These are phyloP conservation scores for Ceyx cyanopectus DNA, from an alignment of 2,113 vertebrate species.

Conservation along the genomic window DNA sequence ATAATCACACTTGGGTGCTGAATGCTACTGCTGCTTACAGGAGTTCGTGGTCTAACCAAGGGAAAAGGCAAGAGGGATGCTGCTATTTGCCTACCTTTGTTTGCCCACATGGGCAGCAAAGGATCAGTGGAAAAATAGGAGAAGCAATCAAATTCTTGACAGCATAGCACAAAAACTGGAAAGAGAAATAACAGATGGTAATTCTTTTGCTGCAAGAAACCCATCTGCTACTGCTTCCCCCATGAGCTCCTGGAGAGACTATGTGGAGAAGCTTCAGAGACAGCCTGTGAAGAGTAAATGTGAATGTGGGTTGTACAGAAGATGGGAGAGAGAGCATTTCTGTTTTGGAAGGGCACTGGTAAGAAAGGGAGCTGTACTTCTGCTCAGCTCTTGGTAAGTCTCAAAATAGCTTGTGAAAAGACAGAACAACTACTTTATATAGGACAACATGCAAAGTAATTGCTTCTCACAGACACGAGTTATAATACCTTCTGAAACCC, in stretches of 20 bases:
- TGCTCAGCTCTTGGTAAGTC: neutral
- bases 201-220: conserved; percentile 24
- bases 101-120: conserved; percentile 1
- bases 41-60: neutral
- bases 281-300: conserved; percentile 4
- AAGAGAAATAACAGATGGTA: conserved; percentile 50
- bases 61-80: neutral
- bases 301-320: neutral
- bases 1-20: neutral
- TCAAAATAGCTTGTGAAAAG: conserved; percentile 5
- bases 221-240: conserved; percentile 42
- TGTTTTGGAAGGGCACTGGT: neutral
- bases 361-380: neutral
- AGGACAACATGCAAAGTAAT: neutral
- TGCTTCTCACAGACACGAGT: neutral
- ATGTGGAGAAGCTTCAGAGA: conserved; percentile 10
- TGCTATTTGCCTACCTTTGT: neutral
- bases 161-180: neutral
- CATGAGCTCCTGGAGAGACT: neutral
- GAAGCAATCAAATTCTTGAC: neutral
- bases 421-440: neutral
- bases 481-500: neutral
- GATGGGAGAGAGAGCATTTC: neutral
- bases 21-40: neutral
- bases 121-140: neutral